These are phyloP conservation scores for Nemotelus pantherinus DNA, from an alignment of 2,888 invertebrate genomes.

Conservation along the genomic window DNA sequence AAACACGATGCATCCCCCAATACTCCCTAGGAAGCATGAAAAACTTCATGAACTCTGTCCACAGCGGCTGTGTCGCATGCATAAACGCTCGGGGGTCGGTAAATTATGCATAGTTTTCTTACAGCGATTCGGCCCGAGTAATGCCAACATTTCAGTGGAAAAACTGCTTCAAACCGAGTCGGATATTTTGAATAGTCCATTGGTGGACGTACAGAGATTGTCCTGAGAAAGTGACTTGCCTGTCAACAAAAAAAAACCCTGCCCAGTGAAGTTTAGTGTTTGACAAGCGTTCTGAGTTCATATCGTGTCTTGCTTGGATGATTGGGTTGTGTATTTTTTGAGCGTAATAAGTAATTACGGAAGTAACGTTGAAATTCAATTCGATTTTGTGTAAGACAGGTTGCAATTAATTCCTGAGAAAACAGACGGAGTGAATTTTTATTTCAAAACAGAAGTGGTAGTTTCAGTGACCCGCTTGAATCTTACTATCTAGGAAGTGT, in stretches of 20 bases:
- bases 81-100: slow-evolving; percentile 4
- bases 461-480: too few species aligned
- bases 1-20: not conserved
- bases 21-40: slow-evolving; percentile 3
- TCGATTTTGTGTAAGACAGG: too few species aligned
- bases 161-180: slow-evolving; percentile 36
- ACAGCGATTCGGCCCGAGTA: not conserved
- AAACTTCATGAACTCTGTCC: slow-evolving; percentile 18
- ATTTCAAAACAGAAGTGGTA: too few species aligned
- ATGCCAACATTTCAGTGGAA: slow-evolving; percentile 48
- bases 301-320: not conserved
- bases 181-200: slow-evolving; percentile 11
- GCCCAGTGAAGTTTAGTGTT: not conserved
- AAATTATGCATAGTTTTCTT: slow-evolving; percentile 10
- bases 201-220: not conserved
- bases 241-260: not conserved
- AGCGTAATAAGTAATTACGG: not conserved
- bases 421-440: too few species aligned
- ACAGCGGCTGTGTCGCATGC: not conserved
- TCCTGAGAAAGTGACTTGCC: not conserved
- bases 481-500: not conserved
- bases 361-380: too few species aligned
- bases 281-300: not conserved
- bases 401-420: too few species aligned
- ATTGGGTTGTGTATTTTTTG: not conserved